These are phyloP conservation scores for Diadumene lineata DNA, from an alignment of 92 coral and sea anemone genomes.

Conservation along the genomic window DNA sequence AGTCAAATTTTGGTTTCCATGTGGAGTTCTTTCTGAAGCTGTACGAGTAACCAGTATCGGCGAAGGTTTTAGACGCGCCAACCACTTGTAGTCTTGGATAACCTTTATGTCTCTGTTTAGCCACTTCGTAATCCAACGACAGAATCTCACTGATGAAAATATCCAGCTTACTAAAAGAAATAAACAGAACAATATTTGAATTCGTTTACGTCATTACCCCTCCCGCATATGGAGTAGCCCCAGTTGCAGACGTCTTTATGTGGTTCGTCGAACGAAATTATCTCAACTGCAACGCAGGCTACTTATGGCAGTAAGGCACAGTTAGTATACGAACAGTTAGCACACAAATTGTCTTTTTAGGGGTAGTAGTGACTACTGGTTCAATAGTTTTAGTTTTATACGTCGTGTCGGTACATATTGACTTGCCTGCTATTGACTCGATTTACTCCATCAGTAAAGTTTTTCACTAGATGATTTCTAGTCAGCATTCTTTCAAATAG, in stretches of 20 bases:
- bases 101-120: constrained; percentile 64
- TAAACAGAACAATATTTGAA: too few species aligned
- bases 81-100: constrained; percentile 84
- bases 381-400: too few species aligned
- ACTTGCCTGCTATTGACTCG: constrained; percentile 65
- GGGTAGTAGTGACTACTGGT: too few species aligned
- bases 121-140: constrained; percentile 82
- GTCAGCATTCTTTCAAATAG: constrained; percentile 76
- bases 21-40: constrained; percentile 83
- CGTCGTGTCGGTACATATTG: not conserved
- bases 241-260: too few species aligned
- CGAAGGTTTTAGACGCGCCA: constrained; percentile 75
- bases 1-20: constrained; percentile 90
- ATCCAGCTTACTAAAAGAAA: constrained; percentile 50
- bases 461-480: constrained; percentile 63
- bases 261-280: too few species aligned
- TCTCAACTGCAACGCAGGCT: too few species aligned
- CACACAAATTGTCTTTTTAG: too few species aligned
- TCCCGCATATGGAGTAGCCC: too few species aligned
- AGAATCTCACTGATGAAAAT: constrained; percentile 82
- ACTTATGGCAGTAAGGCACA: too few species aligned
- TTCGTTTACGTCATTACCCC: too few species aligned
- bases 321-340: too few species aligned
- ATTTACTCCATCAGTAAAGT: constrained; percentile 82
- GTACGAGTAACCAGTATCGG: constrained; percentile 85